Evolutionary conservation across 2,797 vertebrate species (phyloP), one percentile per base, ranked within the genome.

Genomic region (Coregonus suidteri): DNA sequence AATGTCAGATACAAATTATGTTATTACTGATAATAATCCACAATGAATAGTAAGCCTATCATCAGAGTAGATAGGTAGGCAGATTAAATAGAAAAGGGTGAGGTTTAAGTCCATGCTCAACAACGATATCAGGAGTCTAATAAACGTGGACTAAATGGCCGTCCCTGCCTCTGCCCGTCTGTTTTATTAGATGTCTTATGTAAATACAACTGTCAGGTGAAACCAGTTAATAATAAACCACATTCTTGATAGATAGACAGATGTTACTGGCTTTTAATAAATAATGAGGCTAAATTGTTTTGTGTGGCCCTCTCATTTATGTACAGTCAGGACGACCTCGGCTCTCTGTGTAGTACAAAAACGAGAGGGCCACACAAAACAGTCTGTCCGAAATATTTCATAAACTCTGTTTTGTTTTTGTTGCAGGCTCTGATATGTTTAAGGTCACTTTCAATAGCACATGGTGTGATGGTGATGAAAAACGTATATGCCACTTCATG

Each of bases 51-150:
- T 16, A 13, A 53, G 52, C 15, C 62, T 34, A 68, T 18, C 66
- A 68, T 34, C 66, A 9, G n/a, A 20, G 47, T 71, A 20, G n/a
- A 72, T 56, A 1, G 25, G 11, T 16, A 3, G 47, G 1, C 3
- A 15, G 30, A 54, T 14, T 16, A 69, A 41, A 37, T 5, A 54
- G 4, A 62, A 41, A 56, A 25, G n/a, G 18, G 37, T 25, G 79
- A 76, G 90, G 88, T 35, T 90, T 84, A 91, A 89, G 86, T 91
- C 84, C 86, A 86, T 30, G 51, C 59, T 20, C 25, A 70, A 72
- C 71, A n/a, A 82, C 81, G 79, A 83, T 76, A 94, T 93, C 81
- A 91, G 87, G 90, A 93, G 89, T 90, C 84, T 90, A 84, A 87
- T 84, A 88, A 84, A 81, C 70, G 85, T 77, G 35, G 72, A 52